Conservation (phyloP, 2,797 vertebrate genomes). For the Schizopygopsis pylzovi region DNA sequence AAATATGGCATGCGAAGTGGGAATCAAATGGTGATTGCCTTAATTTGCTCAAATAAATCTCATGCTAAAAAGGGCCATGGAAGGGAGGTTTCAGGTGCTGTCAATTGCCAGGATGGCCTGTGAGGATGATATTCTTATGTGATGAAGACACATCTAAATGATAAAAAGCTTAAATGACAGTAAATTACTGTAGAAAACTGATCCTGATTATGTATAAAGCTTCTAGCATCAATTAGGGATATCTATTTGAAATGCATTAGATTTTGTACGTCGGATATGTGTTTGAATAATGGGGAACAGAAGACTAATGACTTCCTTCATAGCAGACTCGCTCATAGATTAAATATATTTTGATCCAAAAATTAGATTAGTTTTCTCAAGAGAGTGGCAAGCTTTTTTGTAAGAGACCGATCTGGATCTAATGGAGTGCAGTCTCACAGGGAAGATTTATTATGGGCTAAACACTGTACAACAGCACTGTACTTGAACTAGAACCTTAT, state of each 20-base stretch:
- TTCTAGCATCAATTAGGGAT: slow-evolving; percentile 69
- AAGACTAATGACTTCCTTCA: slow-evolving; percentile 49
- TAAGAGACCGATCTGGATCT: slow-evolving; percentile 23
- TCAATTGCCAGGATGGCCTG: slow-evolving; percentile 2
- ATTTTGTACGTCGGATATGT: slow-evolving; percentile 53
- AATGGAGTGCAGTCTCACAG: slow-evolving; percentile 37
- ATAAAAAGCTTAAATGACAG: slow-evolving; percentile 38
- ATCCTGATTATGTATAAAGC: slow-evolving; percentile 45
- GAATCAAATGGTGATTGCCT: slow-evolving; percentile 47
- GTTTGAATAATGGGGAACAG: slow-evolving; percentile 52
- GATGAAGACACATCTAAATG: slow-evolving; percentile 34
- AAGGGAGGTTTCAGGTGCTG: slow-evolving; percentile 34
- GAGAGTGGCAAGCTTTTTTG: slow-evolving; percentile 36
- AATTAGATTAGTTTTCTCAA: slow-evolving; percentile 50
- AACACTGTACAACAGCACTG: slow-evolving; percentile 32
- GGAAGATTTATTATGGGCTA: slow-evolving; percentile 38
- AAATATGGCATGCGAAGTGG: slow-evolving; percentile 5
- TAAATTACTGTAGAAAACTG: slow-evolving; percentile 41
- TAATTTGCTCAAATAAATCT: slow-evolving; percentile 51
- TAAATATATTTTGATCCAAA: slow-evolving; percentile 50
- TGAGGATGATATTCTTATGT: background rate
- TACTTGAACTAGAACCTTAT: slow-evolving; percentile 2
- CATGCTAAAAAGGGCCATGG: slow-evolving; percentile 19
- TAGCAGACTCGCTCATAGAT: slow-evolving; percentile 33
- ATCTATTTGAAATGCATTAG: slow-evolving; percentile 69